phyloP scores from a whole-genome alignment of 1,140 invertebrate species.

The Leptestheria dahalacensis region DNA sequence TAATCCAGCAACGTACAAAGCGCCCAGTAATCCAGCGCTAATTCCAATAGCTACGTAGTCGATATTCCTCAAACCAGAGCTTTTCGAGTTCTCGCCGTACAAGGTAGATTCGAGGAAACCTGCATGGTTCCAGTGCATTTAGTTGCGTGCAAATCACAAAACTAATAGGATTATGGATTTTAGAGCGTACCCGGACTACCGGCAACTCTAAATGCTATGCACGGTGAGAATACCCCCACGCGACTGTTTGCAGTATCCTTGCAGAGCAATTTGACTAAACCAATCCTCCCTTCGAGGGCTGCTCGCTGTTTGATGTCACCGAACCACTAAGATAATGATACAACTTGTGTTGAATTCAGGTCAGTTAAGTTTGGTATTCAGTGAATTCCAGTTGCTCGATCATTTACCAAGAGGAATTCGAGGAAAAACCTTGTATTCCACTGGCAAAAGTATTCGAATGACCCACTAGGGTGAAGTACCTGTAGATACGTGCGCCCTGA shows the following conservation, averaged over 20 bases:
- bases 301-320: constrained; percentile 54
- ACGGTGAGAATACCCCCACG: constrained; percentile 50
- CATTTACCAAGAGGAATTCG: too few species aligned
- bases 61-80: constrained; percentile 26
- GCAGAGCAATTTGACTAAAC: constrained; percentile 61
- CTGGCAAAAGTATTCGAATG: too few species aligned
- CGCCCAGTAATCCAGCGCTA: constrained; percentile 55
- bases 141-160: too few species aligned
- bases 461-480: constrained; percentile 35
- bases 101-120: not conserved
- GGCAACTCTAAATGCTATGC: constrained; percentile 65
- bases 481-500: constrained; percentile 61
- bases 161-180: too few species aligned
- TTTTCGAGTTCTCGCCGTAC: not conserved
- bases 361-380: too few species aligned
- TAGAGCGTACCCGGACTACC: constrained; percentile 68
- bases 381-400: too few species aligned
- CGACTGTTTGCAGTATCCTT: constrained; percentile 45
- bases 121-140: not conserved
- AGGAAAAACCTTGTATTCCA: too few species aligned
- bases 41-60: constrained; percentile 69
- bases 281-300: constrained; percentile 57
- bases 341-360: too few species aligned
- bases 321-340: constrained; percentile 51
- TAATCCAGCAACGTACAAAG: constrained; percentile 67